Percentiles rank a stretch among this genome's conserved stretches.
Conservation (phyloP, 2,113 vertebrate species). For the Zingel zingel region DNA sequence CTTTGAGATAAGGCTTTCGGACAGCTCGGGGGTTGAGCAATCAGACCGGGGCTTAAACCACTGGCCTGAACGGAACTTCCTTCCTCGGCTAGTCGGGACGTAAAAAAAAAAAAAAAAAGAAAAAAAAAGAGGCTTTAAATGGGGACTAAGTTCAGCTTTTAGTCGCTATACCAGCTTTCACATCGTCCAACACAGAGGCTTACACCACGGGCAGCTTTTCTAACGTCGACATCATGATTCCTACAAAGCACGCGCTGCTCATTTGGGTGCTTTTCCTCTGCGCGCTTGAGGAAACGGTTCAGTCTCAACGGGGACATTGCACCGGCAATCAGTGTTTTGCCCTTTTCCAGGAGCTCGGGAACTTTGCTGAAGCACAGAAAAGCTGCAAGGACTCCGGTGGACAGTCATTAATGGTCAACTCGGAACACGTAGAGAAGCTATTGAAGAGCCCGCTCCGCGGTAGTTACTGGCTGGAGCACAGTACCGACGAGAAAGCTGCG, state of each 20-base stretch:
- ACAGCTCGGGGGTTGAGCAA: slow-evolving; percentile 57
- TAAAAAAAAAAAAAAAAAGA: background rate
- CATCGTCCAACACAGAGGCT: background rate
- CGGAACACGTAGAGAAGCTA: rapidly evolving
- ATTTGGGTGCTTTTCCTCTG: slow-evolving; percentile 27
- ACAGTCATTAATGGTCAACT: rapidly evolving
- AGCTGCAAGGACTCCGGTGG: background rate
- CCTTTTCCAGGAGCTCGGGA: background rate
- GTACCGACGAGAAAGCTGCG: rapidly evolving
- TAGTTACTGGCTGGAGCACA: slow-evolving; percentile 42
- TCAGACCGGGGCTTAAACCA: slow-evolving; percentile 17
- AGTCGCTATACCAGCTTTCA: background rate
- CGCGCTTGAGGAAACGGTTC: slow-evolving; percentile 18
- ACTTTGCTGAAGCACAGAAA: slow-evolving; percentile 11
- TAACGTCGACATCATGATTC: slow-evolving; percentile 35
- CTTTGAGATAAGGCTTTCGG: slow-evolving; percentile 39
- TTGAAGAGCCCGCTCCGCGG: background rate
- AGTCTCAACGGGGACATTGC: slow-evolving; percentile 33
- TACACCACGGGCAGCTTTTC: background rate
- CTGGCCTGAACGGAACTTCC: slow-evolving; percentile 63
- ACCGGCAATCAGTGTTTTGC: slow-evolving; percentile 13
- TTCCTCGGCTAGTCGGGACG: slow-evolving; percentile 50
- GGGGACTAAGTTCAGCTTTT: slow-evolving; percentile 3
- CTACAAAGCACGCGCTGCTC: background rate
- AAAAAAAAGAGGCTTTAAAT: slow-evolving; percentile 53